Conservation (phyloP, 2,797 vertebrate genomes). For the Harpagifer antarcticus region DNA sequence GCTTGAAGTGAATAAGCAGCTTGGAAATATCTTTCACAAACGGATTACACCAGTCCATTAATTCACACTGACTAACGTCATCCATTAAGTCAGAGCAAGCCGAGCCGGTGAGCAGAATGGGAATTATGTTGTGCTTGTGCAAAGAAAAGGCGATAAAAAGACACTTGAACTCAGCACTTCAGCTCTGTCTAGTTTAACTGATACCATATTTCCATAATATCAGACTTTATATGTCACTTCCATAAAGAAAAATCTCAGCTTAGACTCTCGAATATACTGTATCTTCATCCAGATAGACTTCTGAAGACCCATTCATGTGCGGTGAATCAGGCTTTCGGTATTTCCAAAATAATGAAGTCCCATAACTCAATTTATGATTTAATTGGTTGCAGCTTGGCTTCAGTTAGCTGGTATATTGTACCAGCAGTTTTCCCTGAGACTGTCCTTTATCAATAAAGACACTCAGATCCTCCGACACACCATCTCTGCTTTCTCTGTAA, state of each 20-base stretch:
- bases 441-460: constrained; percentile 38
- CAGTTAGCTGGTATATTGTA: constrained; percentile 65
- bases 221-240: background rate
- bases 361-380: constrained; percentile 80
- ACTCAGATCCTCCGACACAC: constrained; percentile 15
- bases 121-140: background rate
- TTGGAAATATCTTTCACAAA: background rate
- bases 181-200: background rate
- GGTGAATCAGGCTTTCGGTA: constrained; percentile 70
- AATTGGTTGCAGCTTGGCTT: constrained; percentile 79
- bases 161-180: background rate
- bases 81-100: constrained; percentile 3
- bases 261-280: constrained; percentile 18
- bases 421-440: constrained; percentile 23
- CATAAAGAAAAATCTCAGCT: constrained; percentile 24
- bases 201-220: background rate
- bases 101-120: background rate
- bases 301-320: constrained; percentile 69
- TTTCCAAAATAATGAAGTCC: constrained; percentile 71
- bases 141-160: background rate
- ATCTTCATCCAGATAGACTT: constrained; percentile 35
- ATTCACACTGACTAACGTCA: background rate
- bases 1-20: constrained; percentile 2
- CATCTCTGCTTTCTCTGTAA: constrained; percentile 18
- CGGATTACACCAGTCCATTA: background rate